Evolutionary conservation across 2,797 vertebrate genomes (phyloP), one percentile per base, ranked within the genome.

Genomic region (Scolopax rusticola): DNA sequence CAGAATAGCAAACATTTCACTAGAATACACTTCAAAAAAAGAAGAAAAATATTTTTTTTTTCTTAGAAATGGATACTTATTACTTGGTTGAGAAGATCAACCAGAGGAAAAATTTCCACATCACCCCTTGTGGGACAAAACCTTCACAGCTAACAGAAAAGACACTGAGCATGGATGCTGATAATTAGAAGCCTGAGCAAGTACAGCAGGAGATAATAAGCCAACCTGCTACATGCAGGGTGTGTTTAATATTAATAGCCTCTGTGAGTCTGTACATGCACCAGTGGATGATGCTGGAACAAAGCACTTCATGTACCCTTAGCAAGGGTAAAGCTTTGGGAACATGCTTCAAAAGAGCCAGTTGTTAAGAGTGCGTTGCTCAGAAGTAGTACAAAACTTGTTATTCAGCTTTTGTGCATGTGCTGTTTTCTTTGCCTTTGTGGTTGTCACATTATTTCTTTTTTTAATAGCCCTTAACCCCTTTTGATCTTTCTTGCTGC

Each of bases 221-320:
- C 43, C 45, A 88, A 40, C 30, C n/a, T 65, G 12, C 21, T 89
- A 51, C 11, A 11, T n/a, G 48, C 2, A 2, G 38, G 3, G 4
- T 43, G 20, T 75, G 7, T 90, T 95, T 86, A 91, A 94, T 93
- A 91, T 83, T 70, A 83, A 93, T 57, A 53, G 30, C 17, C 16
- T 59, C n/a, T 74, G 36, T 53, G n/a, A 50, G 16, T 40, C 21
- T 1, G 2, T 38, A 67, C n/a, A 21, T 32, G 18, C 18, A 32
- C 17, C 1, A 21, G 5, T 41, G 68, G 64, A 51, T 54, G 41
- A 84, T 12, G n/a, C 27, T 60, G 50, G 47, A 81, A 79, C 24
- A 95, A 86, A 91, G 17, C 7, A 32, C 36, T 70, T 59, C 14
- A 14, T 0, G 2, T 18, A 71, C 12, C 21, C 45, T 79, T 50